Percentiles rank a stretch among this genome's conserved stretches.
These are phyloP conservation scores for Venustaconcha ellipsiformis DNA, from an alignment of 1,140 invertebrate species.

Conservation along the genomic window DNA sequence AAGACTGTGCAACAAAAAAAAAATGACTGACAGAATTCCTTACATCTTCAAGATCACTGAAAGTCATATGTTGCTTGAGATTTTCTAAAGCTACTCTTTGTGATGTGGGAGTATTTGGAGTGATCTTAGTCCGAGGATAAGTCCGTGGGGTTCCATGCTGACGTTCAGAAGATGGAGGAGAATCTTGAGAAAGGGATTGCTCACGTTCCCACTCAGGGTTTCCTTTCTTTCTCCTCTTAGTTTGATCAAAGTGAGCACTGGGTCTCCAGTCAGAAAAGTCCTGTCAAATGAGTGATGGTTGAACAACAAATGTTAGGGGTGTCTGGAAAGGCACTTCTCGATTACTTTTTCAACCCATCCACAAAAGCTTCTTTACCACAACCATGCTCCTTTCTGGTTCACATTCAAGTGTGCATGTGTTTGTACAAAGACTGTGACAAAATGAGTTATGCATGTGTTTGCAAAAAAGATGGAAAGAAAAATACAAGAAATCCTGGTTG, in stretches of 20 bases:
- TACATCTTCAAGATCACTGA: slow-evolving; percentile 64
- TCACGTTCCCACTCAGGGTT: slow-evolving; percentile 63
- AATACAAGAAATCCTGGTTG: no score
- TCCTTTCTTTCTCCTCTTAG: slow-evolving; percentile 60
- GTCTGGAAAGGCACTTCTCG: neutral
- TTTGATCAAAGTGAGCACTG: slow-evolving; percentile 46
- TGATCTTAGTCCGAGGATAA: slow-evolving; percentile 58
- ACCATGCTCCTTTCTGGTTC: no score
- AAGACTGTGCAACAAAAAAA: neutral
- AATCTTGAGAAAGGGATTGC: slow-evolving; percentile 60
- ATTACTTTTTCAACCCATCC: no score
- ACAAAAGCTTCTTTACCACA: no score
- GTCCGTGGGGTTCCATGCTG: slow-evolving; percentile 58
- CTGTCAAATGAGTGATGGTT: slow-evolving; percentile 33
- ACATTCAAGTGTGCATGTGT: no score
- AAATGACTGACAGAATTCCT: slow-evolving; percentile 23
- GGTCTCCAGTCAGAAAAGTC: slow-evolving; percentile 63
- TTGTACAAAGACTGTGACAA: no score
- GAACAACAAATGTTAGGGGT: neutral
- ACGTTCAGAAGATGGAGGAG: slow-evolving; percentile 54
- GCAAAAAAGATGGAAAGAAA: no score
- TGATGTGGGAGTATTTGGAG: slow-evolving; percentile 53
- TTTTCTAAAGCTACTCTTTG: slow-evolving; percentile 62
- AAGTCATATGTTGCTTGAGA: slow-evolving; percentile 59
- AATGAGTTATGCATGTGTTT: no score